Evolutionary conservation across 2,888 invertebrate species (phyloP).

Genomic region (Chalcis sispes): DNA sequence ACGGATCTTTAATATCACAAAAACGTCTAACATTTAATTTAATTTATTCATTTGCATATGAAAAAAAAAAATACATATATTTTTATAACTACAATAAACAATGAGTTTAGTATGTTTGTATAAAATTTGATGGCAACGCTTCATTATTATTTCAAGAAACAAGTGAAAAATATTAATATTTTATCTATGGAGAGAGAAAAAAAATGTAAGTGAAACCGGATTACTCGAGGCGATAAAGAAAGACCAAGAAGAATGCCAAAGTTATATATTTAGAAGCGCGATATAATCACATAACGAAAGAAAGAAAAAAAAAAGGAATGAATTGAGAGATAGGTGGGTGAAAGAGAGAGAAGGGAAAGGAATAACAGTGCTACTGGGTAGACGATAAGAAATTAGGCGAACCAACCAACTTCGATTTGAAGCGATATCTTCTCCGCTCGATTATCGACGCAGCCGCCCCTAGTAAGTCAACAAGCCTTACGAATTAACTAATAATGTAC

Average conservation of each 20-base stretch:
- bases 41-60: no score
- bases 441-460: background rate
- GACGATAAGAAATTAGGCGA: constrained; percentile 60
- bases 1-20: no score
- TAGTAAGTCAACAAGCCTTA: constrained; percentile 24
- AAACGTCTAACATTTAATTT: no score
- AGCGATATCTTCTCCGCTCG: constrained; percentile 14
- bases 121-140: no score
- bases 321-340: constrained; percentile 14
- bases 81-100: no score
- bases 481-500: constrained; percentile 26
- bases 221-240: constrained; percentile 15
- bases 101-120: no score
- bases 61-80: no score
- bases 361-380: background rate
- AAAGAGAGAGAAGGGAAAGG: background rate
- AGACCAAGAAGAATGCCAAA: constrained; percentile 1
- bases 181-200: no score
- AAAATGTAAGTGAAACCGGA: background rate
- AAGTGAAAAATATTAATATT: no score
- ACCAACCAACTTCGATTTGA: constrained; percentile 25
- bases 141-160: no score
- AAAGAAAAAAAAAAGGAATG: constrained; percentile 9
- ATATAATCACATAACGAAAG: constrained; percentile 16
- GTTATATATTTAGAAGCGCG: constrained; percentile 27